A percentile compares a stretch with the other conserved stretches of the same genome.
phyloP scores from a whole-genome alignment of 2,888 invertebrate species.

The Isotomurus palustris region DNA sequence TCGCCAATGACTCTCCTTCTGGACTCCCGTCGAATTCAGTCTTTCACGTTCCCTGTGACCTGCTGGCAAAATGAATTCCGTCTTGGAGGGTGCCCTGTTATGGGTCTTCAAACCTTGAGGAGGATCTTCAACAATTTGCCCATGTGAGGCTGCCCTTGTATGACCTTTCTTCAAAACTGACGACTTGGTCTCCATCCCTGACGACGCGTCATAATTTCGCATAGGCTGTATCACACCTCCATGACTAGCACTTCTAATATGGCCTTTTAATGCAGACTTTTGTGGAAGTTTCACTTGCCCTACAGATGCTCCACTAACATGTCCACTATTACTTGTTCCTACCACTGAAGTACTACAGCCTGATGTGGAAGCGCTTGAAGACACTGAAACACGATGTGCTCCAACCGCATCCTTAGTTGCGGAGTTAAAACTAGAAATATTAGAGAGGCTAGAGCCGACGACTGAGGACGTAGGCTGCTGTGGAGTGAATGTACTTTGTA shows the following conservation, averaged over 20 bases:
- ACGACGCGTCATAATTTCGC: slow-evolving; percentile 25
- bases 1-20: slow-evolving; percentile 9
- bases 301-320: neutral
- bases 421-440: slow-evolving; percentile 20
- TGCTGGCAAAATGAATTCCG: slow-evolving; percentile 82
- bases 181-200: slow-evolving; percentile 15
- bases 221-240: slow-evolving; percentile 57
- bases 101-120: slow-evolving; percentile 59
- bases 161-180: slow-evolving; percentile 70
- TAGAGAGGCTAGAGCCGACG: slow-evolving; percentile 20
- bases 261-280: slow-evolving; percentile 50
- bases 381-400: neutral
- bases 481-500: slow-evolving; percentile 1
- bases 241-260: slow-evolving; percentile 78
- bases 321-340: neutral
- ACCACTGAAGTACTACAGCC: neutral
- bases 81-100: slow-evolving; percentile 76
- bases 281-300: slow-evolving; percentile 26
- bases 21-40: slow-evolving; percentile 12
- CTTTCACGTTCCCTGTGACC: slow-evolving; percentile 67
- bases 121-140: slow-evolving; percentile 69
- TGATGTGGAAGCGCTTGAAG: neutral
- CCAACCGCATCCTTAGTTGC: neutral
- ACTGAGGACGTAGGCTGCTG: slow-evolving; percentile 3
- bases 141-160: slow-evolving; percentile 80